Evolutionary conservation across 2,888 invertebrate species (phyloP), one percentile per base, ranked within the genome.

Genomic region (Cheilosia variabilis): DNA sequence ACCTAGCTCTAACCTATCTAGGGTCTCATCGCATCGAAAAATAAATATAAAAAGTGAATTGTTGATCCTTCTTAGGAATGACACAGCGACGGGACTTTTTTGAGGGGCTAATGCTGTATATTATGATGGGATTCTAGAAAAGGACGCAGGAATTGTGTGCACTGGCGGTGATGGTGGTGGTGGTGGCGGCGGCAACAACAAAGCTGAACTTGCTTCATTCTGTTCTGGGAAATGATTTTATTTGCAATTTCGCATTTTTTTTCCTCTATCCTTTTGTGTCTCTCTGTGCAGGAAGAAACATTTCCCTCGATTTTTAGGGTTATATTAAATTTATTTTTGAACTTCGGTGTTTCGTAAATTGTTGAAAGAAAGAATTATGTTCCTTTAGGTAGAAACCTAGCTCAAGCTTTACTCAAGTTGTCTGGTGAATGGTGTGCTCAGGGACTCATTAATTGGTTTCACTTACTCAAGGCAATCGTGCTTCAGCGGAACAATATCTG

Each of bases 61-160:
- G 78, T 78, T 78, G 71, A 55, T 84, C 79, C 79, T 75, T 79
- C 79, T 84, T 69, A 75, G 45, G 47, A 62, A 72, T 55, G 60
- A 53, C 37, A 62, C 22, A 73, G 22, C 19, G 15, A 62, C 19
- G 4, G 4, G 27, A 13, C 4, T 13, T 17, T n/a, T 24, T 37
- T 22, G n/a, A 37, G 27, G 50, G n/a, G 10, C 10, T 45, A 22
- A 34, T 58, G 37, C 34, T 57, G 34, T 15, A 10, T 45, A 58
- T 62, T 37, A 55, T 55, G 80, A 71, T 80, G 65, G 52, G 65
- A 73, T 78, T 55, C 68, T 78, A 63, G 27, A 52, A 84, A 79
- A 66, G 80, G 71, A 76, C 66, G 53, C 53, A 66, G 60, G 47
- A 65, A 57, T 60, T 57, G 34, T 79, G 24, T 47, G 9, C n/a